A percentile compares a stretch with the other conserved stretches of the same genome.
phyloP scores from a whole-genome alignment of 2,797 vertebrate species.

The Tachyglossus aculeatus region DNA sequence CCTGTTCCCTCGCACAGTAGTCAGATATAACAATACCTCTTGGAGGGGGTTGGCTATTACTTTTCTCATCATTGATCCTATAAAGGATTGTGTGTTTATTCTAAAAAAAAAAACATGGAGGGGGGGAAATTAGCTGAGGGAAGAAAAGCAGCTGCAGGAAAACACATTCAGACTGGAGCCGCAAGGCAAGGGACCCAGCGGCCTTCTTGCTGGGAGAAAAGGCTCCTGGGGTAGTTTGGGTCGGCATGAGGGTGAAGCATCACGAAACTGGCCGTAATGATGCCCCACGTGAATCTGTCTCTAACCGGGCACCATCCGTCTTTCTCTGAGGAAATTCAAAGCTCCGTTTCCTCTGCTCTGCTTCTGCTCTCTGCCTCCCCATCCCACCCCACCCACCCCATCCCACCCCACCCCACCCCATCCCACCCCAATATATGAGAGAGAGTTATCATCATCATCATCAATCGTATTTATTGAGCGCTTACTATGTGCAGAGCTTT shows the following conservation, averaged over 20 bases:
- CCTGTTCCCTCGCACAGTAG: background rate
- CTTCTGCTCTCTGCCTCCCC: background rate
- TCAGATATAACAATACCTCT: background rate
- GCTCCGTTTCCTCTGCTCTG: conserved; percentile 36
- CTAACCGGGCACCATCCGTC: rapidly evolving
- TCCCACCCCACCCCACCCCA: too few species aligned
- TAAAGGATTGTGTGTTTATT: conserved; percentile 24
- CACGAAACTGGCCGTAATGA: background rate
- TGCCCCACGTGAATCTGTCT: background rate
- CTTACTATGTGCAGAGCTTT: too few species aligned
- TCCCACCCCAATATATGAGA: too few species aligned
- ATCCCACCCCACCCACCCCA: too few species aligned
- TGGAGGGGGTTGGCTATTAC: background rate
- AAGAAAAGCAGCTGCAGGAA: background rate
- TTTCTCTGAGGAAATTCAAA: background rate
- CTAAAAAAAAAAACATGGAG: background rate
- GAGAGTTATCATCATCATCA: too few species aligned
- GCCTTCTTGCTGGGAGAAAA: background rate
- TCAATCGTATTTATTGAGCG: too few species aligned
- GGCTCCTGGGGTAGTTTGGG: background rate
- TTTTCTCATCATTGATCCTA: background rate
- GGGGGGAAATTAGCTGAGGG: background rate
- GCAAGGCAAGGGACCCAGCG: background rate
- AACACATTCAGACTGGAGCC: background rate
- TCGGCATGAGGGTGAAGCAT: background rate